phyloP scores from a whole-genome alignment of 2,113 vertebrate species.

The Oncorhynchus keta region DNA sequence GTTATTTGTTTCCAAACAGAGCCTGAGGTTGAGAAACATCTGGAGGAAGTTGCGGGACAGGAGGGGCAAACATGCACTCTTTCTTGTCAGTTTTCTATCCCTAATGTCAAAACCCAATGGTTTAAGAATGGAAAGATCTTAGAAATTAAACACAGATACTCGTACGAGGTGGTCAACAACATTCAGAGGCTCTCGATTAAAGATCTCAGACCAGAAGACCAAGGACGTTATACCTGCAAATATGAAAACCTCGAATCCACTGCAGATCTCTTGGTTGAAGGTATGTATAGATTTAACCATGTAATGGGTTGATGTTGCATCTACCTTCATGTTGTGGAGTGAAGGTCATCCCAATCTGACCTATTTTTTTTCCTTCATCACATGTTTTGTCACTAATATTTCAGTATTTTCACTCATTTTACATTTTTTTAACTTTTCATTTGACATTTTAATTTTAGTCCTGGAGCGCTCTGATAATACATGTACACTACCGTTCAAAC shows the following conservation, averaged over 20 bases:
- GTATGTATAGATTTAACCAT: slow-evolving; percentile 70
- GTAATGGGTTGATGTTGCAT: not conserved
- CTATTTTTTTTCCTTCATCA: slow-evolving; percentile 69
- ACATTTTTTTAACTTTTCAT: slow-evolving; percentile 23
- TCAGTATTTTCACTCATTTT: not conserved
- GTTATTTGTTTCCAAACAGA: slow-evolving; percentile 70
- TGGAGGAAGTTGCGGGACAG: slow-evolving; percentile 90
- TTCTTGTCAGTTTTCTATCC: slow-evolving; percentile 91
- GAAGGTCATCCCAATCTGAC: slow-evolving; percentile 59
- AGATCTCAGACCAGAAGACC: slow-evolving; percentile 88
- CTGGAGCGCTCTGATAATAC: slow-evolving; percentile 15
- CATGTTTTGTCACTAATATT: not conserved
- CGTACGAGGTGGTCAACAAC: slow-evolving; percentile 87
- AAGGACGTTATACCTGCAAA: slow-evolving; percentile 87
- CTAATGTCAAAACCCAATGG: slow-evolving; percentile 90
- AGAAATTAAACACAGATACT: slow-evolving; percentile 84
- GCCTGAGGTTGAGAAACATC: slow-evolving; percentile 84
- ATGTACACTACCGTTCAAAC: too few relatives aligned
- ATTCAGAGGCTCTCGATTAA: slow-evolving; percentile 90
- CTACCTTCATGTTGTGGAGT: not conserved
- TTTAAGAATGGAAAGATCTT: slow-evolving; percentile 87
- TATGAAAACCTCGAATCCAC: slow-evolving; percentile 87
- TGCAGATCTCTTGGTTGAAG: slow-evolving; percentile 91
- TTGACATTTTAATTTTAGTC: slow-evolving; percentile 37
- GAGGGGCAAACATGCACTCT: slow-evolving; percentile 87